These are phyloP conservation scores for Sander lucioperca DNA, from an alignment of 2,113 vertebrate genomes.

Conservation along the genomic window DNA sequence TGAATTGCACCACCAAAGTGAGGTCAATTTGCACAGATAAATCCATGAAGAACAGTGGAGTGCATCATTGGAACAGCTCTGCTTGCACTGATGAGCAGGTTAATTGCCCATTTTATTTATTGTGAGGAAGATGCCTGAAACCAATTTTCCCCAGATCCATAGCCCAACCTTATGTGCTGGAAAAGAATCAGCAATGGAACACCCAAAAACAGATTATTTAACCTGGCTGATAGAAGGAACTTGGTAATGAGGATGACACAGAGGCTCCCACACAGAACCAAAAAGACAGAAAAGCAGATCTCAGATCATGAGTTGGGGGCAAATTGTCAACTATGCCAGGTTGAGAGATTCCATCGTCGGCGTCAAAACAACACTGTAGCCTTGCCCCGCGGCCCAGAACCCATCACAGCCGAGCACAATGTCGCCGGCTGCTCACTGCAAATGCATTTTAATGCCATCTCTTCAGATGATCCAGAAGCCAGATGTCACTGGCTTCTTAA, in stretches of 20 bases:
- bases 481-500: conserved; percentile 83
- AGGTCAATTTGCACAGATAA: conserved; percentile 82
- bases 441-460: conserved; percentile 77
- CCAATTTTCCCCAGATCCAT: conserved; percentile 64
- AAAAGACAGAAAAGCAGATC: conserved; percentile 27
- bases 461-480: conserved; percentile 76
- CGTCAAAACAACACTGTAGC: conserved; percentile 56
- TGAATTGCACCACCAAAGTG: conserved; percentile 78
- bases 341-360: conserved; percentile 42
- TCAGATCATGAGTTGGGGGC: conserved; percentile 30
- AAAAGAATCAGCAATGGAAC: conserved; percentile 26
- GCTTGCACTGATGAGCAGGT: conserved; percentile 76
- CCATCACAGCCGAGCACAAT: conserved; percentile 57
- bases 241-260: conserved; percentile 13
- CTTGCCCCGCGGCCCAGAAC: conserved; percentile 62
- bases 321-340: conserved; percentile 21
- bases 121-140: conserved; percentile 77
- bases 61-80: conserved; percentile 62
- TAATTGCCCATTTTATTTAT: conserved; percentile 83
- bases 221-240: conserved; percentile 3
- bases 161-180: conserved; percentile 63
- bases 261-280: background rate
- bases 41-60: conserved; percentile 78
- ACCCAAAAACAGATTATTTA: conserved; percentile 35
- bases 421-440: conserved; percentile 54